phyloP scores from a whole-genome alignment of 2,888 invertebrate species.

The Arrhopalites spinosus region DNA sequence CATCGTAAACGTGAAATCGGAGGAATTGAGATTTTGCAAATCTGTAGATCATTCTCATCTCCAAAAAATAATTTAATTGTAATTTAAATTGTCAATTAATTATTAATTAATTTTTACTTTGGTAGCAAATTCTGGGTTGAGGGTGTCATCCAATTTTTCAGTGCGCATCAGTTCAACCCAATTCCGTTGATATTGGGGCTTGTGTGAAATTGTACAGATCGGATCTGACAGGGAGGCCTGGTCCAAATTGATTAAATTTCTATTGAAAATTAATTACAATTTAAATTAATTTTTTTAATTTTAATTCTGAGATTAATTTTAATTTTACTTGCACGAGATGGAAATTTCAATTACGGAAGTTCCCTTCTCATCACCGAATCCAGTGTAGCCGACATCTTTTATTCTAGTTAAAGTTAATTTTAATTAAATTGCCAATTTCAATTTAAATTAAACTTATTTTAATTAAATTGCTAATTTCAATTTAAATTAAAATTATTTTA shows the following conservation, averaged over 20 bases:
- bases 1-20: conserved; percentile 62
- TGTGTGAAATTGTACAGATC: conserved; percentile 61
- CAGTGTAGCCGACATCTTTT: background rate
- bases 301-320: background rate
- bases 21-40: conserved; percentile 66
- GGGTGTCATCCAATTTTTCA: conserved; percentile 58
- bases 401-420: background rate
- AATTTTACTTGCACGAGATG: conserved; percentile 12
- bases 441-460: background rate
- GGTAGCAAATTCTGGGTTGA: background rate
- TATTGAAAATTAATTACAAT: background rate
- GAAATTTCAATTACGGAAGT: conserved; percentile 51
- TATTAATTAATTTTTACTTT: background rate
- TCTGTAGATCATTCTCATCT: background rate
- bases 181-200: conserved; percentile 58
- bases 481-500: background rate
- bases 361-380: background rate
- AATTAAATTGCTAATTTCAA: background rate
- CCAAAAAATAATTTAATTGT: too few species aligned
- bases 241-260: background rate
- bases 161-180: conserved; percentile 59
- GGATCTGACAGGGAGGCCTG: conserved; percentile 64
- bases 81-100: too few species aligned
- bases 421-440: background rate
- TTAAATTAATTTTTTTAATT: background rate